Evolutionary conservation across 2,888 invertebrate species (phyloP), one percentile per base, ranked within the genome.

Genomic region (Spodoptera exigua): DNA sequence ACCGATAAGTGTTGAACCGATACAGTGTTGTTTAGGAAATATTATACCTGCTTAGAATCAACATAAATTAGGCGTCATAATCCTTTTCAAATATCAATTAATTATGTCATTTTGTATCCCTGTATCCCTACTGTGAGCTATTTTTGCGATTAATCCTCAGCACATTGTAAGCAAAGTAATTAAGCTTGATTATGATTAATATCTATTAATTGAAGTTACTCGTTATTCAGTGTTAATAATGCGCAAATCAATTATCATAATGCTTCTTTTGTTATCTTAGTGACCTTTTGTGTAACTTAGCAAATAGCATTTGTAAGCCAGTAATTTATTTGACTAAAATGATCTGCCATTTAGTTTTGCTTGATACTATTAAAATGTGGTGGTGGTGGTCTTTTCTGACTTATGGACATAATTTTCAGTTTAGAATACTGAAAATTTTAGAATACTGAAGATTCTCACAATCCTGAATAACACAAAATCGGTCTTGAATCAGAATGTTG

Each of bases 1-100:
- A 73, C 51, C 56, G 72, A 69, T 76, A 74, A 67, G 54, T 64
- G 56, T 60, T 61, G 34, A 39, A 45, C 41, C 49, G 55, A 56
- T 57, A 59, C 57, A 48, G 48, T 35, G 17, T 49, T 56, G 39
- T 57, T 13, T 57, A 37, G 36, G 61, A 73, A 57, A 60, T 73
- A 75, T 63, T 60, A 58, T 17, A 32, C 37, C 13, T 44, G 35
- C 56, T 46, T 18, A 49, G 47, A 45, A 66, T 73, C 43, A 56
- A 44, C 56, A 21, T 41, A 40, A 58, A 67, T 39, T 37, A 16
- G 41, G 11, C 13, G 36, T 41, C 37, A 46, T 61, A 44, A 49
- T 17, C 52, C 32, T 35, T 56, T 60, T 46, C 47, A 46, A 58
- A 54, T 44, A 51, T 7, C 27, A 34, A 56, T 67, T 62, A 56